These are phyloP conservation scores for Lepidonotus clava DNA, from an alignment of 2,888 invertebrate species.

Conservation along the genomic window DNA sequence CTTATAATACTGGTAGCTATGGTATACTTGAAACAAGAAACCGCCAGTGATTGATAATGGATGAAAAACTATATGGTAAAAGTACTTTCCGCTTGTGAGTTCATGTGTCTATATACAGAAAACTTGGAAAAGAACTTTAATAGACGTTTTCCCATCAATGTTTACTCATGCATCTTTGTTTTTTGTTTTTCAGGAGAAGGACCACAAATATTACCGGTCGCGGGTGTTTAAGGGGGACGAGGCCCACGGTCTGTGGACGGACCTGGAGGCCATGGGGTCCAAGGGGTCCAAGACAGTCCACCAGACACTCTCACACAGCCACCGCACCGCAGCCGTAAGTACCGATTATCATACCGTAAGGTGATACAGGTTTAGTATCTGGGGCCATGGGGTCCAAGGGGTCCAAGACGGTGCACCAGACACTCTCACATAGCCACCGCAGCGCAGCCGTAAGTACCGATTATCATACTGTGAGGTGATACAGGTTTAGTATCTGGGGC, in stretches of 20 bases:
- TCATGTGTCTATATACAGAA: too few species aligned
- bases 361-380: too few species aligned
- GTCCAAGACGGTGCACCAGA: conserved; percentile 54
- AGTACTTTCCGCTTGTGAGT: too few species aligned
- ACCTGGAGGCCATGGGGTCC: conserved; percentile 49
- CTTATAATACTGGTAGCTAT: too few species aligned
- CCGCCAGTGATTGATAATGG: too few species aligned
- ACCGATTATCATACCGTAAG: neutral
- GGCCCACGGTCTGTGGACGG: conserved; percentile 51
- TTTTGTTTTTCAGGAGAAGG: conserved; percentile 54
- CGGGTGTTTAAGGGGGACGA: conserved; percentile 48
- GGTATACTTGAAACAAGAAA: too few species aligned
- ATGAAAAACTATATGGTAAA: too few species aligned
- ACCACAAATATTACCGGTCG: conserved; percentile 64
- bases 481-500: too few species aligned
- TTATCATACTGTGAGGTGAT: too few species aligned
- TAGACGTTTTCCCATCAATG: too few species aligned
- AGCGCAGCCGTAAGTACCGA: conserved; percentile 61
- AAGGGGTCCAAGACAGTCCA: conserved; percentile 51
- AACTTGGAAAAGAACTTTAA: too few species aligned
- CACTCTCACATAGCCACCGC: conserved; percentile 61
- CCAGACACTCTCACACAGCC: conserved; percentile 60
- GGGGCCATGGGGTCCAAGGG: conserved; percentile 30
- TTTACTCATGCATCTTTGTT: too few species aligned
- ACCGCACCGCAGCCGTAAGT: conserved; percentile 63